Base-by-base conservation (phyloP, 2,888 invertebrate genomes). In the Thyatira batis region DNA sequence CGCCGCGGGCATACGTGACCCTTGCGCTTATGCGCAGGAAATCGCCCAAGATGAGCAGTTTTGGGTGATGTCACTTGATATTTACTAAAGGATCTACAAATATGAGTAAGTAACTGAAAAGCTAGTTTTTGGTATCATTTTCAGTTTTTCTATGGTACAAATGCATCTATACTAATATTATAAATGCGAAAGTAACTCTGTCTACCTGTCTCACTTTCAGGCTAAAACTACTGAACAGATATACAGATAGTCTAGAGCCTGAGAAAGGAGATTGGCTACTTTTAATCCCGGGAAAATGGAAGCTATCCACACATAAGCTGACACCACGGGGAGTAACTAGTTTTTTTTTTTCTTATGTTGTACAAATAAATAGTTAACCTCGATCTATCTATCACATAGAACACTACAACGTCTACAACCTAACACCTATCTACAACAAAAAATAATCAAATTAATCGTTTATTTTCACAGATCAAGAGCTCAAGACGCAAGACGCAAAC, bases 11-110 rank as follows among this genome's bases (percentile, higher is more conserved):
- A 65, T 60, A 70, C 71, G 64, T 65, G 73, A 68, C 73, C 71
- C 72, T 67, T 73, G 66, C 70, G 73, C 65, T 76, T 78, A 71
- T 65, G 62, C 68, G 60, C 74, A 84, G 87, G 87, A 87, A 85
- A 82, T 82, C 76, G 80, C 73, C 72, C 72, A 82, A 87, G 86
- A 85, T 80, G 72, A 63, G 65, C 70, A 79, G 83, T 82, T 80
- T 78, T 73, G 71, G 73, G 69, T 63, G 72, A 67, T 67, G 67
- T 66, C 71, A 75, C 74, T 76, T 71, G 65, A 68, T 64, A 67
- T 69, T 63, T 65, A 67, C 69, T 72, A 57, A 61, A 58, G 55
- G 53, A 50, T 10, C 6, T 17, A 9, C 33, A 46, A 1, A 17
- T 43, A 25, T 13, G n/a, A 51, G 20, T 45, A 45, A 30, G 45